Conservation (phyloP, 2,888 invertebrate species). For the Lasioglossum marginatum region DNA sequence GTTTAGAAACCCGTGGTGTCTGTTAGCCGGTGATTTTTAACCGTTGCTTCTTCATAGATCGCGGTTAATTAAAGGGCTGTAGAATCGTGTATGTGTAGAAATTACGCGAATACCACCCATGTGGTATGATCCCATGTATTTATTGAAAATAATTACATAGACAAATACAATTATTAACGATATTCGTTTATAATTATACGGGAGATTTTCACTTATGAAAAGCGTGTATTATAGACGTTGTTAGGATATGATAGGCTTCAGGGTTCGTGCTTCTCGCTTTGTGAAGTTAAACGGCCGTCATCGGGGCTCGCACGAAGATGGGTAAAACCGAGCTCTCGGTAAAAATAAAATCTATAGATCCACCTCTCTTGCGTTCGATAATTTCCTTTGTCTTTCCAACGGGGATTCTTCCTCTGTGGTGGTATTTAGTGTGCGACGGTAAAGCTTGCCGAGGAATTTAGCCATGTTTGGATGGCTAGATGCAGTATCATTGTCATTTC, state of each 20-base stretch:
- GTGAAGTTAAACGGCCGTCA: conserved; percentile 1
- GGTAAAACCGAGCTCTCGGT: background rate
- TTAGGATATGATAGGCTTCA: background rate
- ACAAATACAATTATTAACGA: background rate
- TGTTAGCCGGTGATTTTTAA: conserved; percentile 9
- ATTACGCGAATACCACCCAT: background rate
- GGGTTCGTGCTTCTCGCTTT: background rate
- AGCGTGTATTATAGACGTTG: background rate
- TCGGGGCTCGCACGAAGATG: background rate
- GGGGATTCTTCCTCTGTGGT: background rate
- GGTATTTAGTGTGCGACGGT: conserved; percentile 8
- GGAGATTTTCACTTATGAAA: background rate
- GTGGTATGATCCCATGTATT: background rate
- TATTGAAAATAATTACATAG: background rate
- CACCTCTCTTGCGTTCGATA: background rate
- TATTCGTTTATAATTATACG: background rate
- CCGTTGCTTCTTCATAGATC: background rate
- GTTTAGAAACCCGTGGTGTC: background rate
- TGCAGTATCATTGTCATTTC: conserved; percentile 8
- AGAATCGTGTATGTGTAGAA: background rate
- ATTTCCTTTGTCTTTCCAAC: background rate
- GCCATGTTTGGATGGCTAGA: conserved; percentile 10
- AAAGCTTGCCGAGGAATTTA: background rate
- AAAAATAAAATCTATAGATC: conserved; percentile 5
- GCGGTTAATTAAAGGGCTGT: conserved; percentile 9